Percentiles rank a stretch among this genome's conserved stretches.
Evolutionary conservation across 1,140 invertebrate species (phyloP).

Genomic region (Drosophila funebris): DNA sequence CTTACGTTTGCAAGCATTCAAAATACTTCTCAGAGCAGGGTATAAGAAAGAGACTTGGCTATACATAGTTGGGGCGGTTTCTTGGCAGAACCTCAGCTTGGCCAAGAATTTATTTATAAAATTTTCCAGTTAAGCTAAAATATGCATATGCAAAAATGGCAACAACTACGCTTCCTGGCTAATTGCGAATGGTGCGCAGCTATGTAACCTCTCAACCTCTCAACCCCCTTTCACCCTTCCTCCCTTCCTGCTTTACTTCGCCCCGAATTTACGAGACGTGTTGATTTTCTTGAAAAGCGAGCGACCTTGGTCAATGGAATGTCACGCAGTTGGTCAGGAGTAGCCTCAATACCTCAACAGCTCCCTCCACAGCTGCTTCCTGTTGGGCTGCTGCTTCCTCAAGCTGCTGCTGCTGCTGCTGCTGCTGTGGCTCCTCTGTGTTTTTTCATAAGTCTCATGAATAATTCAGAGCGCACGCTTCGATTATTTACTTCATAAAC

Average conservation of each 20-base stretch:
- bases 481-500: conserved; percentile 82
- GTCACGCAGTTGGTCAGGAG: conserved; percentile 60
- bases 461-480: conserved; percentile 76
- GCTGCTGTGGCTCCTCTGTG: conserved; percentile 24
- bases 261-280: conserved; percentile 1
- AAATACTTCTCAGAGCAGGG: neutral
- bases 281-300: conserved; percentile 31
- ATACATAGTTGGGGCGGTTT: conserved; percentile 1
- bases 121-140: conserved; percentile 32
- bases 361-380: conserved; percentile 17
- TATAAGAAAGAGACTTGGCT: neutral
- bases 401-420: conserved; percentile 2
- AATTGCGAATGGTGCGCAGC: conserved; percentile 61
- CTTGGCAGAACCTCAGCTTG: neutral
- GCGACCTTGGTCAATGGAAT: conserved; percentile 50
- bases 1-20: neutral
- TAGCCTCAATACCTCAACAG: conserved; percentile 29
- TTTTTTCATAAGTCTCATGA: conserved; percentile 78
- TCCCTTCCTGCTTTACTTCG: too few relatives aligned
- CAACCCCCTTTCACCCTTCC: neutral
- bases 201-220: conserved; percentile 20
- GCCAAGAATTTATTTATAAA: conserved; percentile 31
- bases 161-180: conserved; percentile 24
- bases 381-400: conserved; percentile 11
- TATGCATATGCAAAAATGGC: conserved; percentile 61